These are phyloP conservation scores for Luidia sarsii DNA, from an alignment of 53 echinoderm and acorn worm genomes.

Conservation along the genomic window DNA sequence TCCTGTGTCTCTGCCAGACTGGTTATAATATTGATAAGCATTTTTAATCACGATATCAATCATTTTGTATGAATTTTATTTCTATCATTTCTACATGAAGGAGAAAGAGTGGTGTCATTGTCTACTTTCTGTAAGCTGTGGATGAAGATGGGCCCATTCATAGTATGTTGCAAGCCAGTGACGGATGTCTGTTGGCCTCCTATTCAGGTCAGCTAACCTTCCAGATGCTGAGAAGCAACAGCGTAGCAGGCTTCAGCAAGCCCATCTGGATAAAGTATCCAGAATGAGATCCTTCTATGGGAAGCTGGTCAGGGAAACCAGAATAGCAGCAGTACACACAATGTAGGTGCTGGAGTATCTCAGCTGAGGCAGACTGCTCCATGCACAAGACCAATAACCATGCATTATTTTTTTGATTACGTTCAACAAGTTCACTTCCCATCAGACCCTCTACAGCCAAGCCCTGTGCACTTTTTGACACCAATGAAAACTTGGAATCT, in stretches of 20 bases:
- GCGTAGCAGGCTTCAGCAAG: background rate
- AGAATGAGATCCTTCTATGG: background rate
- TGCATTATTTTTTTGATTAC: conserved; percentile 73
- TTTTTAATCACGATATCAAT: too few relatives aligned
- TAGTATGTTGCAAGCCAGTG: conserved; percentile 14
- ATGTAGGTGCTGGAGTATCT: too few relatives aligned
- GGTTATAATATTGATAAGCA: too few relatives aligned
- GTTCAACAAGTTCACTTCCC: conserved; percentile 68
- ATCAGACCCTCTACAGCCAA: conserved; percentile 59
- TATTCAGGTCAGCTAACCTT: conserved; percentile 36
- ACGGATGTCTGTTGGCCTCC: conserved; percentile 53
- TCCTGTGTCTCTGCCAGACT: too few relatives aligned
- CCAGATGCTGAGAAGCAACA: conserved; percentile 22
- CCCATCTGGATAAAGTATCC: conserved; percentile 33
- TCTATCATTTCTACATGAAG: too few relatives aligned
- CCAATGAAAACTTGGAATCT: conserved; percentile 67
- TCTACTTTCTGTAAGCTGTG: conserved; percentile 1
- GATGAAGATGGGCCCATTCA: background rate
- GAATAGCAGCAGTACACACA: background rate
- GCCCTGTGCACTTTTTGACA: conserved; percentile 60
- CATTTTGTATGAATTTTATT: too few relatives aligned
- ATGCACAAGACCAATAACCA: background rate
- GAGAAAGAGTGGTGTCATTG: background rate
- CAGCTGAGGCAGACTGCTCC: background rate
- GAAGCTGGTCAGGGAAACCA: background rate